phyloP scores from a whole-genome alignment of 1,140 invertebrate species.

The Steinernema feltiae region DNA sequence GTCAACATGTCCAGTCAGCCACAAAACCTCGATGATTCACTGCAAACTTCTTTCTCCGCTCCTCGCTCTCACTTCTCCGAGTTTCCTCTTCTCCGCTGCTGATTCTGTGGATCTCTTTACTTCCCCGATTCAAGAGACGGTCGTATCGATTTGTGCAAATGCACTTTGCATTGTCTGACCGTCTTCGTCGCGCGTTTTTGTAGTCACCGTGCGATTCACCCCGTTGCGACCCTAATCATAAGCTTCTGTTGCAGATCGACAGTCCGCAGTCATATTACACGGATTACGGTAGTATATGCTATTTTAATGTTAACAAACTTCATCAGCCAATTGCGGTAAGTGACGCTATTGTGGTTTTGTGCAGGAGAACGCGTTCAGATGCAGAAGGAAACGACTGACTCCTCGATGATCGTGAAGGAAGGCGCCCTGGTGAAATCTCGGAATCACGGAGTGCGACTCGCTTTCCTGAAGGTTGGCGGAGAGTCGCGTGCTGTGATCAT shows the following conservation, averaged over 20 bases:
- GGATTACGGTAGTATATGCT: neutral
- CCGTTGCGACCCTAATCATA: no score
- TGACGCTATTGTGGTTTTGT: neutral
- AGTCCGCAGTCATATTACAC: neutral
- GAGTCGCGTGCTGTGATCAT: neutral
- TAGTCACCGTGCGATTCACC: no score
- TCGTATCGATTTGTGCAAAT: neutral
- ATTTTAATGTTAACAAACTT: neutral
- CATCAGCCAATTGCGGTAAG: neutral
- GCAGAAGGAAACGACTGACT: neutral
- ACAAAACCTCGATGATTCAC: neutral
- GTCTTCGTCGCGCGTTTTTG: slow-evolving; percentile 2
- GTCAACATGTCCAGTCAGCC: neutral
- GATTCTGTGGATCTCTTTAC: neutral
- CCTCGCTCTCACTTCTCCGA: neutral
- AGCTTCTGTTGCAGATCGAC: neutral
- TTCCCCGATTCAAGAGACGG: neutral
- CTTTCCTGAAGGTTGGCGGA: neutral
- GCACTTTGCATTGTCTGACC: slow-evolving; percentile 4
- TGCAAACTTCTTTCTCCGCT: neutral
- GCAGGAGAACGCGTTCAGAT: neutral
- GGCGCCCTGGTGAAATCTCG: neutral
- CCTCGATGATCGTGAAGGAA: neutral
- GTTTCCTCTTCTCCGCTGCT: neutral
- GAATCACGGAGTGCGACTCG: slow-evolving; percentile 4